A percentile compares a stretch with the other conserved stretches of the same genome.
Conservation (phyloP, 2,797 vertebrate species). For the Huso huso region DNA sequence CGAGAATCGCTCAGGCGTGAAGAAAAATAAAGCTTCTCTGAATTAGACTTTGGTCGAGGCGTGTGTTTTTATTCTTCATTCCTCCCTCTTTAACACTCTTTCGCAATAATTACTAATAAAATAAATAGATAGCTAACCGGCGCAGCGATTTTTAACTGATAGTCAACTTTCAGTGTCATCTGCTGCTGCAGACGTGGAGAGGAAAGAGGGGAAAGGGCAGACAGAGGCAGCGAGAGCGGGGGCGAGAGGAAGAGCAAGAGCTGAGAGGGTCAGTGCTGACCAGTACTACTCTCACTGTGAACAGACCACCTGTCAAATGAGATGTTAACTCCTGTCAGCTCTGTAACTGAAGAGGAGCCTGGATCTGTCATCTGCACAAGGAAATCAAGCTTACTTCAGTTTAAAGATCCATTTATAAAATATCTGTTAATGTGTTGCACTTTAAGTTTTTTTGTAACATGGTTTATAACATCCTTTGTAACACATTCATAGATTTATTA, state of each 20-base stretch:
- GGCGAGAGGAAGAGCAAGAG: neutral
- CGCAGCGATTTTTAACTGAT: conserved; percentile 74
- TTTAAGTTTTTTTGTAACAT: too few relatives aligned
- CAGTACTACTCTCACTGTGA: too few relatives aligned
- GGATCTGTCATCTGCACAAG: too few relatives aligned
- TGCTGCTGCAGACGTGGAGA: neutral
- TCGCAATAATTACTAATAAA: conserved; percentile 77
- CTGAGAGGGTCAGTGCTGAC: conserved; percentile 24
- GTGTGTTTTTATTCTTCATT: conserved; percentile 46
- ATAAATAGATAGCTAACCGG: conserved; percentile 72
- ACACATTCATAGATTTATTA: too few relatives aligned
- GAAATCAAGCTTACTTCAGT: too few relatives aligned
- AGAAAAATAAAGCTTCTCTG: conserved; percentile 47
- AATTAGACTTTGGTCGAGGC: conserved; percentile 70
- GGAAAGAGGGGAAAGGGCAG: neutral
- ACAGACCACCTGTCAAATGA: too few relatives aligned
- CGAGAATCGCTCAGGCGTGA: conserved; percentile 54
- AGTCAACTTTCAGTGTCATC: too few relatives aligned
- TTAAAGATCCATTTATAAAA: too few relatives aligned
- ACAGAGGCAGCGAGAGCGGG: neutral
- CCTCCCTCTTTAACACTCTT: conserved; percentile 35
- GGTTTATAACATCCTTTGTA: too few relatives aligned
- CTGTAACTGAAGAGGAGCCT: too few relatives aligned
- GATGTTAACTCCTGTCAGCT: too few relatives aligned
- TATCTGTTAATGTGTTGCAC: too few relatives aligned